Evolutionary conservation across 1,140 invertebrate species (phyloP), one percentile per base, ranked within the genome.

Genomic region (Brachionus calyciflorus): DNA sequence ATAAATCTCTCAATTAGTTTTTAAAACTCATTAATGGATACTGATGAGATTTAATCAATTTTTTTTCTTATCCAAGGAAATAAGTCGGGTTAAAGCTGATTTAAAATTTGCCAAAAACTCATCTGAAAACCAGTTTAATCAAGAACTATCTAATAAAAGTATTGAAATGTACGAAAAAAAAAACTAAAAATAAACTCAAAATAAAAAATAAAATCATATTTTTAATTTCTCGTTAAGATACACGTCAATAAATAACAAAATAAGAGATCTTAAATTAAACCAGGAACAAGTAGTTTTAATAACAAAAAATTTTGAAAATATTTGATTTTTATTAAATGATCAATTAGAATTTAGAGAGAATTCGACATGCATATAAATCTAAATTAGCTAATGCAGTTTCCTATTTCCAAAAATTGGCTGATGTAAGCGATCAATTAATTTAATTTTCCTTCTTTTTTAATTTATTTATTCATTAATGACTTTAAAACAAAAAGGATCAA

Each of bases 141-240:
- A 73, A 49, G 69, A 73, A 21, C 46, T 73, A 21, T 21, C 14
- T 28, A 55, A 73, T 19, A 49, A 55, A 46, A 73, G 69, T 19
- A 49, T 51, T 37, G 46, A 73, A 73, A 73, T 73, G 69, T 73
- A 70, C 21, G 19, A 70, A 70, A 73, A 51, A 51, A 51, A 28
- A 21, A 49, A 17, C 55, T 60, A 49, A 51, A 51, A 10, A 33
- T 28, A n/a, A n/a, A n/a, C n/a, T n/a, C n/a, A n/a, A n/a, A n/a
- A n/a, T n/a, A n/a, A n/a, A n/a, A n/a, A n/a, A n/a, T n/a, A n/a
- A n/a, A 55, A 51, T 30, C 14, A 26, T 70, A 30, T 21, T 33
- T 70, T 37, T 7, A 17, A 40, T 19, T 19, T 63, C 28, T 60
- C 7, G 10, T 60, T 60, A 60, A 60, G 55, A 26, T 60, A 60